Conservation (phyloP, 2,888 invertebrate genomes). For the Epinotia ramella region DNA sequence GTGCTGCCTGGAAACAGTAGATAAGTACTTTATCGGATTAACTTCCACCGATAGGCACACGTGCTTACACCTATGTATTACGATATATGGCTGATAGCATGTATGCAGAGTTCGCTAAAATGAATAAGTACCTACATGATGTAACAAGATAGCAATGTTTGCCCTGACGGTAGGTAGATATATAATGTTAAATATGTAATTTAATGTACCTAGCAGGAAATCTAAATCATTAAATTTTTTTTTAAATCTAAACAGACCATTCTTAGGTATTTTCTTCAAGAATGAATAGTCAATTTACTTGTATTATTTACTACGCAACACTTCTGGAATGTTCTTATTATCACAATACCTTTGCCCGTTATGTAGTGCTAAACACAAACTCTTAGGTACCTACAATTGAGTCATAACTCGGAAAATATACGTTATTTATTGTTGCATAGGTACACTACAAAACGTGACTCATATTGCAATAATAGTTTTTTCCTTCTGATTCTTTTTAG, state of each 20-base stretch:
- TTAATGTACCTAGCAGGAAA: neutral
- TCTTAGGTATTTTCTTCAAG: neutral
- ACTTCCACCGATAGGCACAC: conserved; percentile 19
- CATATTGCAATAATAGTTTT: neutral
- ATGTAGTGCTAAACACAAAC: neutral
- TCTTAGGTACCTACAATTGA: conserved; percentile 18
- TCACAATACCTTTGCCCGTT: neutral
- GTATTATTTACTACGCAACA: neutral
- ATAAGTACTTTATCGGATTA: conserved; percentile 29
- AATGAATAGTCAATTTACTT: neutral
- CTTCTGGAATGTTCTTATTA: conserved; percentile 6
- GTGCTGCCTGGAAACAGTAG: conserved; percentile 9
- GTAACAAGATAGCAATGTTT: conserved; percentile 30
- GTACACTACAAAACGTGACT: neutral
- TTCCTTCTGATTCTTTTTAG: too few relatives aligned
- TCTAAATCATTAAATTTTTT: neutral
- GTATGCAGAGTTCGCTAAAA: conserved; percentile 10
- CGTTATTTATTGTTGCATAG: neutral
- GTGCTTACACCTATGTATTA: neutral
- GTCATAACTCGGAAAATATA: conserved; percentile 21
- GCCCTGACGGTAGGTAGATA: conserved; percentile 4
- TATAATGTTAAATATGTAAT: neutral
- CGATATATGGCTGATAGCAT: conserved; percentile 13
- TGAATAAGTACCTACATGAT: neutral
- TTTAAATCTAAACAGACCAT: neutral